phyloP scores from a whole-genome alignment of 2,113 vertebrate species.

The Muntiacus muntjak region DNA sequence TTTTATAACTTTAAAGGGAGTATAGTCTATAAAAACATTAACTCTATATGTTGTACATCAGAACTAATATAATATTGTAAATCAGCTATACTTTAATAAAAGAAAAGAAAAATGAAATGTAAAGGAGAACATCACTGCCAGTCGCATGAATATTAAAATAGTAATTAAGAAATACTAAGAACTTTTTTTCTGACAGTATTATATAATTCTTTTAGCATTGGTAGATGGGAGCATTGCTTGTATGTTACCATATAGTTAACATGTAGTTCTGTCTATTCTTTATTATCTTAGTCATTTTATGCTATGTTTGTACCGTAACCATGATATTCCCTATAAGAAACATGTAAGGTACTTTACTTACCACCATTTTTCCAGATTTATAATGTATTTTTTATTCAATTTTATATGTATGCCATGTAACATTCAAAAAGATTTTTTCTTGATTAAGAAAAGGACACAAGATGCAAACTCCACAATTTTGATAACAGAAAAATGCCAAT shows the following conservation, averaged over 20 bases:
- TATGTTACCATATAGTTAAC: constrained; percentile 84
- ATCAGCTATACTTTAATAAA: not conserved
- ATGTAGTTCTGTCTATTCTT: constrained; percentile 85
- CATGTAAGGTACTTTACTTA: constrained; percentile 93
- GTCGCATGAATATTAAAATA: not conserved
- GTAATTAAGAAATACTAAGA: not conserved
- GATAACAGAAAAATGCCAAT: constrained; percentile 89
- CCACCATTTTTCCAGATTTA: constrained; percentile 99
- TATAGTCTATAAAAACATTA: not conserved
- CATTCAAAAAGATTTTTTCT: constrained; percentile 96
- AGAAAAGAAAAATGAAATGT: not conserved
- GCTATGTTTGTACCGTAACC: constrained; percentile 89
- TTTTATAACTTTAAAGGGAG: not conserved
- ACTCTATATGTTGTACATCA: not conserved
- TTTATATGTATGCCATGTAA: constrained; percentile 99
- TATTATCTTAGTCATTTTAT: constrained; percentile 86
- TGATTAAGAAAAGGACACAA: constrained; percentile 91
- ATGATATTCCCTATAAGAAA: constrained; percentile 92
- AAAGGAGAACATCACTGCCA: not conserved
- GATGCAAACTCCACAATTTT: constrained; percentile 87
- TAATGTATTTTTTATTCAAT: constrained; percentile 99
- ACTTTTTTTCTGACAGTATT: constrained; percentile 89
- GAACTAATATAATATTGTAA: not conserved
- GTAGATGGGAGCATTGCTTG: constrained; percentile 87
- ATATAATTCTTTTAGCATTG: constrained; percentile 85